A percentile compares a stretch with the other conserved stretches of the same genome.
Evolutionary conservation across 2,888 invertebrate genomes (phyloP).

Genomic region (Petrolisthes manimaculis): DNA sequence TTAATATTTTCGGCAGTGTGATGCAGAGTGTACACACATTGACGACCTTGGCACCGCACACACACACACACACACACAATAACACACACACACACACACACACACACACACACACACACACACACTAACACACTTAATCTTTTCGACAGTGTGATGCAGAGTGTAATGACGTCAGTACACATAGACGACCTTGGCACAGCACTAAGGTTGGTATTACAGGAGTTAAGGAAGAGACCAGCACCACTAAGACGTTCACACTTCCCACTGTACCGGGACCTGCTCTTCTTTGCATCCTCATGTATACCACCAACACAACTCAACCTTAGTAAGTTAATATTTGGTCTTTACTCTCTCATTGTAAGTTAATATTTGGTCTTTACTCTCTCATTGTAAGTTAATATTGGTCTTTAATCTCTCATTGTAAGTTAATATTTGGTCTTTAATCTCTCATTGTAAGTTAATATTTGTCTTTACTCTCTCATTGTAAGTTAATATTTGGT

Average conservation of each 20-base stretch:
- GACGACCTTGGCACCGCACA: conserved; percentile 86
- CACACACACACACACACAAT: no score
- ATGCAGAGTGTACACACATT: conserved; percentile 87
- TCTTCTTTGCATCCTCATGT: conserved; percentile 90
- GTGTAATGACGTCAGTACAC: conserved; percentile 84
- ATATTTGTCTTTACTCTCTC: no score
- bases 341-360: neutral
- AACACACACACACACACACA: no score
- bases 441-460: no score
- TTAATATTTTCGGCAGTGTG: conserved; percentile 75
- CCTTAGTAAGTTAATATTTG: conserved; percentile 72
- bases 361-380: no score
- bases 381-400: no score
- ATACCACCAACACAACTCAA: conserved; percentile 90
- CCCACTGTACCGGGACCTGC: conserved; percentile 86
- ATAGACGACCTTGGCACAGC: conserved; percentile 87
- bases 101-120: no score
- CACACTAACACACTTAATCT: no score
- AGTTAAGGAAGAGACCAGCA: conserved; percentile 76
- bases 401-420: no score
- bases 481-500: no score
- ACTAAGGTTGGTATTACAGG: conserved; percentile 79
- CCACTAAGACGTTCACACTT: conserved; percentile 79
- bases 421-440: no score
- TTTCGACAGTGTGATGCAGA: conserved; percentile 82